phyloP scores from a whole-genome alignment of 37 sponge, comb jelly and placozoan genomes.

The Ephydatia muelleri region DNA sequence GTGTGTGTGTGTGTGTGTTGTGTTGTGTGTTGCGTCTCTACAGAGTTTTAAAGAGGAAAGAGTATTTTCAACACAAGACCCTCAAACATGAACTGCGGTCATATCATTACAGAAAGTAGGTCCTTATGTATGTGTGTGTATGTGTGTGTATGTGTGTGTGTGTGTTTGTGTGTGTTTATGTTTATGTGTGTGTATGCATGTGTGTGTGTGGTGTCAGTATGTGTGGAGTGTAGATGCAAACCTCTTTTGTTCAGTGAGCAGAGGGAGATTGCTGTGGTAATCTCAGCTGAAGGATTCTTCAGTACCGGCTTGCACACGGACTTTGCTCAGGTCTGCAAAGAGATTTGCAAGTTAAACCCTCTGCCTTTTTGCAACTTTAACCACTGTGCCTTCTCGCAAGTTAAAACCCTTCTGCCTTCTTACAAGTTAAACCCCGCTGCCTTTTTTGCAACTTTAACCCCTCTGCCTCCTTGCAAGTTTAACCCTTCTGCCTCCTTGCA shows the following conservation, averaged over 20 bases:
- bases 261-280: slow-evolving; percentile 31
- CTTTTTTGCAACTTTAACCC: too few species aligned
- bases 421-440: background rate
- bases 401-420: background rate
- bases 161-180: background rate
- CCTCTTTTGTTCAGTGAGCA: background rate
- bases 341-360: background rate
- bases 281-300: slow-evolving; percentile 21
- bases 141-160: background rate
- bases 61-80: slow-evolving; percentile 28
- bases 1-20: background rate
- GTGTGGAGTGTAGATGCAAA: background rate
- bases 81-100: slow-evolving; percentile 34
- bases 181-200: background rate
- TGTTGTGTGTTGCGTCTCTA: background rate
- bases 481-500: too few species aligned
- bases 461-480: too few species aligned
- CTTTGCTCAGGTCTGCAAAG: slow-evolving; percentile 41
- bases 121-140: slow-evolving; percentile 7
- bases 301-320: slow-evolving; percentile 63
- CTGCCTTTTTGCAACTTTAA: background rate
- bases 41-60: slow-evolving; percentile 47
- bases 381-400: background rate
- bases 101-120: background rate
- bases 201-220: background rate